Evolutionary conservation across 1,140 invertebrate genomes (phyloP).

Genomic region (Zaprionus lachaisei): DNA sequence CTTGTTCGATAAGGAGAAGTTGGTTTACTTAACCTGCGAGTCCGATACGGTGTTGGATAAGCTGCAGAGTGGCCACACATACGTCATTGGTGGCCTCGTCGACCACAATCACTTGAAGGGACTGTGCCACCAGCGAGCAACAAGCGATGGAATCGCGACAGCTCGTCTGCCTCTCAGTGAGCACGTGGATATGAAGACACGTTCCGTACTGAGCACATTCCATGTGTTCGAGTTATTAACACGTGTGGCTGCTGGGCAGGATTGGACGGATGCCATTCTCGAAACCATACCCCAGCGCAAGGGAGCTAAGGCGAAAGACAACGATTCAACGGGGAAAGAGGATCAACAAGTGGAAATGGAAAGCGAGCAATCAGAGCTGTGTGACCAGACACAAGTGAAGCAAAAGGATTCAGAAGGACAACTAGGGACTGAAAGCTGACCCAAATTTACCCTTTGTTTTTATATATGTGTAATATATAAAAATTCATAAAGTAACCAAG

Average conservation of each 20-base stretch:
- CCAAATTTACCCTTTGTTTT: not conserved
- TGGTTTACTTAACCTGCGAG: constrained; percentile 97
- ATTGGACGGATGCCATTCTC: constrained; percentile 94
- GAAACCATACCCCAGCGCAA: constrained; percentile 91
- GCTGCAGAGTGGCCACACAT: constrained; percentile 92
- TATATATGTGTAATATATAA: not conserved
- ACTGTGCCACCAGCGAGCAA: constrained; percentile 92
- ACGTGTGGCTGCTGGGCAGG: constrained; percentile 89
- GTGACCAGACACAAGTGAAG: not conserved
- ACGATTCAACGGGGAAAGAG: not conserved
- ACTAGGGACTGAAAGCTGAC: constrained; percentile 5
- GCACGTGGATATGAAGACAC: constrained; percentile 95
- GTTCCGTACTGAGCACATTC: constrained; percentile 97
- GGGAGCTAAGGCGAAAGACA: constrained; percentile 86
- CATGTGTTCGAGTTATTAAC: constrained; percentile 98
- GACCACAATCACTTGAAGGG: constrained; percentile 99
- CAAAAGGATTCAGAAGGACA: not conserved
- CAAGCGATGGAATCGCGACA: constrained; percentile 91
- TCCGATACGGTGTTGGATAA: constrained; percentile 94
- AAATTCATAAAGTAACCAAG: not conserved
- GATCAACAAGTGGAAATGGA: not conserved
- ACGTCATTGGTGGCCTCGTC: constrained; percentile 98
- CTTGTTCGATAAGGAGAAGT: constrained; percentile 86
- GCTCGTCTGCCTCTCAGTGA: constrained; percentile 95
- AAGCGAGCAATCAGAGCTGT: not conserved